Evolutionary conservation across 2,888 invertebrate species (phyloP).

Genomic region (Drosophila colorata): DNA sequence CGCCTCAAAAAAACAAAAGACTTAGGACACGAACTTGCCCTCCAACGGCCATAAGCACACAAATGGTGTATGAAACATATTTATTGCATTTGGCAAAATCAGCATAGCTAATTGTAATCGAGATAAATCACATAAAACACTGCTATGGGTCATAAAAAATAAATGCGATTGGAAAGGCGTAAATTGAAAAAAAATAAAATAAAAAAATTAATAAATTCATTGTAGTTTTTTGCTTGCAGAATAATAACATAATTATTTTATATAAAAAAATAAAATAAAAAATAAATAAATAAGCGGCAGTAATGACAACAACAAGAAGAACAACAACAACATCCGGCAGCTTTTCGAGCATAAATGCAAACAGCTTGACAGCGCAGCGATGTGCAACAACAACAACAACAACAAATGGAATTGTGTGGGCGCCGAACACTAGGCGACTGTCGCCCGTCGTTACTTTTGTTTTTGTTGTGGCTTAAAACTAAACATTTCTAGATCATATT

Average conservation of each 20-base stretch:
- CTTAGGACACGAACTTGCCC: slow-evolving; percentile 80
- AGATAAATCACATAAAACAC: slow-evolving; percentile 64
- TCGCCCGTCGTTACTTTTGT: slow-evolving; percentile 45
- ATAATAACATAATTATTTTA: slow-evolving; percentile 35
- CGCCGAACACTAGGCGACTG: slow-evolving; percentile 59
- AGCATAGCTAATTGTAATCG: slow-evolving; percentile 71
- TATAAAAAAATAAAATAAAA: slow-evolving; percentile 15
- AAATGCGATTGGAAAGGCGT: slow-evolving; percentile 62
- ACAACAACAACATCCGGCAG: slow-evolving; percentile 70
- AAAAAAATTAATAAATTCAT: slow-evolving; percentile 13
- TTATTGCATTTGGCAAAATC: slow-evolving; percentile 61
- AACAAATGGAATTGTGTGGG: slow-evolving; percentile 63
- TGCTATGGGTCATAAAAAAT: slow-evolving; percentile 50
- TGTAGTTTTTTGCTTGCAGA: slow-evolving; percentile 27
- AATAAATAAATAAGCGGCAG: slow-evolving; percentile 24
- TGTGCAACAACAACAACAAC: slow-evolving; percentile 53
- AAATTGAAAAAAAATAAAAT: slow-evolving; percentile 53
- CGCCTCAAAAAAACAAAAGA: slow-evolving; percentile 69
- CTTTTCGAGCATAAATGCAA: slow-evolving; percentile 64
- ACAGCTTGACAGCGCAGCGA: slow-evolving; percentile 60
- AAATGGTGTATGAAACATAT: slow-evolving; percentile 51
- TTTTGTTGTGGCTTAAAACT: slow-evolving; percentile 31
- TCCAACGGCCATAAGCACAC: slow-evolving; percentile 28
- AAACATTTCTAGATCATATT: slow-evolving; percentile 81
- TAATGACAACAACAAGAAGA: slow-evolving; percentile 52